Evolutionary conservation across 2,888 invertebrate species (phyloP).

Genomic region (Thalpophila matura): DNA sequence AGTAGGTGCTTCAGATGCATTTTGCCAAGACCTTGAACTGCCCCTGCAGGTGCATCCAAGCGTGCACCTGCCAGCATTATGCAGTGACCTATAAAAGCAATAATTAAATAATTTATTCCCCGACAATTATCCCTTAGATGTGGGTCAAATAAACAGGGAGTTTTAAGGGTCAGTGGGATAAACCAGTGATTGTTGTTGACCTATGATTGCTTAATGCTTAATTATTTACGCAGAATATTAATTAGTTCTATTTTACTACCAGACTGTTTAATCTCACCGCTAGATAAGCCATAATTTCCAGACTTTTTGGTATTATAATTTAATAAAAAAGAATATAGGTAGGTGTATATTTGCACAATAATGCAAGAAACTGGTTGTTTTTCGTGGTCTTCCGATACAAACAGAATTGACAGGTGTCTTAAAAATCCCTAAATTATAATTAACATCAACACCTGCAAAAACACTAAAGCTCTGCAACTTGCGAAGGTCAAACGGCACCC

Average conservation of each 20-base stretch:
- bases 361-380: not conserved
- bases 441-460: conserved; percentile 6
- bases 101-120: conserved; percentile 88
- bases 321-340: too few species aligned
- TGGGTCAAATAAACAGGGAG: conserved; percentile 86
- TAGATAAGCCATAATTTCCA: too few species aligned
- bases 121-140: conserved; percentile 85
- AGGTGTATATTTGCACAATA: not conserved
- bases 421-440: not conserved
- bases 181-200: conserved; percentile 31
- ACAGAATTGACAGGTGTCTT: not conserved
- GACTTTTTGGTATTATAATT: too few species aligned
- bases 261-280: too few species aligned
- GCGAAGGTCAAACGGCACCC: conserved; percentile 12
- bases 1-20: conserved; percentile 59
- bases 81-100: conserved; percentile 89
- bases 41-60: conserved; percentile 83
- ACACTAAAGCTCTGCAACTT: not conserved
- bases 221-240: too few species aligned
- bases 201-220: too few species aligned
- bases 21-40: conserved; percentile 82
- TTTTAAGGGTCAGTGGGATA: conserved; percentile 67
- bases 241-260: too few species aligned
- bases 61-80: conserved; percentile 86
- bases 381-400: not conserved